phyloP scores from a whole-genome alignment of 2,888 invertebrate species.

The Sicus ferrugineus region DNA sequence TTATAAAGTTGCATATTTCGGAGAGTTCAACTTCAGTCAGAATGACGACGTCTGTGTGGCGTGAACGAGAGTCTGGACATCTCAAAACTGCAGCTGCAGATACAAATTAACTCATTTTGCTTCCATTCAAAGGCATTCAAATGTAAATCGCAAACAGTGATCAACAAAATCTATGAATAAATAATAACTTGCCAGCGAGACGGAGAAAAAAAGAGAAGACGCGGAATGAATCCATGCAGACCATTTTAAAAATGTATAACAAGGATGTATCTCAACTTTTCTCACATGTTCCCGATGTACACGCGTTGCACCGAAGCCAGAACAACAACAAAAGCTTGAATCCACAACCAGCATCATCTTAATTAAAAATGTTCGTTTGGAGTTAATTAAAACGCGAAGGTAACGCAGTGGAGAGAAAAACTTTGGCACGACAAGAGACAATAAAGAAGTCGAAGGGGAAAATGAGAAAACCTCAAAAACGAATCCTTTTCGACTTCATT shows the following conservation, averaged over 20 bases:
- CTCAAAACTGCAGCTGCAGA: not conserved
- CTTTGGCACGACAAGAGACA: not conserved
- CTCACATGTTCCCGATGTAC: not conserved
- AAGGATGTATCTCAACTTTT: not conserved
- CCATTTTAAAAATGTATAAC: not conserved
- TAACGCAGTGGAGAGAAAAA: slow-evolving; percentile 11
- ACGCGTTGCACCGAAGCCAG: not conserved
- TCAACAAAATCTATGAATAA: not conserved
- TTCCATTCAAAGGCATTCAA: not conserved
- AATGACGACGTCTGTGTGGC: too few species aligned
- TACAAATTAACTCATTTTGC: not conserved
- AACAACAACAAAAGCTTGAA: not conserved
- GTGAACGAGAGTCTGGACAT: too few species aligned
- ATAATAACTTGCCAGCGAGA: not conserved
- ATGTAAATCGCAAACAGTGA: not conserved
- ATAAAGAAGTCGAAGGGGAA: not conserved
- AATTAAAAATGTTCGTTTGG: slow-evolving; percentile 44
- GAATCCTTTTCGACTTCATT: not conserved
- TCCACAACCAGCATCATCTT: slow-evolving; percentile 40
- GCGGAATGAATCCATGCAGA: not conserved
- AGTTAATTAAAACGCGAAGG: slow-evolving; percentile 41
- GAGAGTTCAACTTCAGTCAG: too few species aligned
- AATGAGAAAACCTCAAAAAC: not conserved
- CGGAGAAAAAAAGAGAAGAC: not conserved
- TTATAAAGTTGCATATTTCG: too few species aligned